These are phyloP conservation scores for Eunapius fragilis DNA, from an alignment of 37 sponge, comb jelly and placozoan species.

Conservation along the genomic window DNA sequence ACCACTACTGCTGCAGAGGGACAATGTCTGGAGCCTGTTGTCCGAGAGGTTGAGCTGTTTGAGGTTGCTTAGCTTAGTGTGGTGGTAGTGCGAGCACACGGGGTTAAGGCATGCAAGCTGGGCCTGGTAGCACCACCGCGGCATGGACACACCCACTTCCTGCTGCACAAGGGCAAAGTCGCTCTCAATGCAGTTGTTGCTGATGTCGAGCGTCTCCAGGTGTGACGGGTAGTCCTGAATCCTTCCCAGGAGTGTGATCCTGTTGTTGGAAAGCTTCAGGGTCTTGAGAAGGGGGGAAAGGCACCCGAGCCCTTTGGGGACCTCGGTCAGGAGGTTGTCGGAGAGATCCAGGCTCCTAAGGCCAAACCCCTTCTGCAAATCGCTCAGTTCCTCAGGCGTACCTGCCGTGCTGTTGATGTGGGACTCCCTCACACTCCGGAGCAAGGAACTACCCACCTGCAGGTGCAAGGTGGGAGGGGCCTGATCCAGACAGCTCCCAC, in stretches of 20 bases:
- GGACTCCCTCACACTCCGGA: slow-evolving; percentile 12
- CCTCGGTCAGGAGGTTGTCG: slow-evolving; percentile 39
- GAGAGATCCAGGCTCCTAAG: slow-evolving; percentile 45
- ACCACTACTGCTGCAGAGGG: neutral
- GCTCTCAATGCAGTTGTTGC: slow-evolving; percentile 21
- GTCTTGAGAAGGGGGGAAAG: slow-evolving; percentile 51
- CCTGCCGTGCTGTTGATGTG: slow-evolving; percentile 18
- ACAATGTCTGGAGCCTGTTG: slow-evolving; percentile 34
- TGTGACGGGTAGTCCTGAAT: slow-evolving; percentile 38
- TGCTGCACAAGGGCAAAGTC: neutral
- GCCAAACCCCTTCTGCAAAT: neutral
- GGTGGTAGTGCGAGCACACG: slow-evolving; percentile 25
- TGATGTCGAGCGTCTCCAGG: slow-evolving; percentile 41
- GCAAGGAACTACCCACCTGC: neutral
- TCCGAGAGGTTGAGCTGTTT: slow-evolving; percentile 30
- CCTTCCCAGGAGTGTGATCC: slow-evolving; percentile 37
- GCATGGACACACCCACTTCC: too few relatives aligned
- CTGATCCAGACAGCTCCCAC: neutral
- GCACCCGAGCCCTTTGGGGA: slow-evolving; percentile 54
- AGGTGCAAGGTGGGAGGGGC: neutral
- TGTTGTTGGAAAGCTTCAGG: slow-evolving; percentile 46
- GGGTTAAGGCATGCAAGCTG: neutral
- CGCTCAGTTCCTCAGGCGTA: neutral
- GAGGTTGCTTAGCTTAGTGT: slow-evolving; percentile 15
- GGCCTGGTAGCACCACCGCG: slow-evolving; percentile 43